A percentile compares a stretch with the other conserved stretches of the same genome.
Conservation (phyloP, 1,140 invertebrate genomes). For the Euura lappo region DNA sequence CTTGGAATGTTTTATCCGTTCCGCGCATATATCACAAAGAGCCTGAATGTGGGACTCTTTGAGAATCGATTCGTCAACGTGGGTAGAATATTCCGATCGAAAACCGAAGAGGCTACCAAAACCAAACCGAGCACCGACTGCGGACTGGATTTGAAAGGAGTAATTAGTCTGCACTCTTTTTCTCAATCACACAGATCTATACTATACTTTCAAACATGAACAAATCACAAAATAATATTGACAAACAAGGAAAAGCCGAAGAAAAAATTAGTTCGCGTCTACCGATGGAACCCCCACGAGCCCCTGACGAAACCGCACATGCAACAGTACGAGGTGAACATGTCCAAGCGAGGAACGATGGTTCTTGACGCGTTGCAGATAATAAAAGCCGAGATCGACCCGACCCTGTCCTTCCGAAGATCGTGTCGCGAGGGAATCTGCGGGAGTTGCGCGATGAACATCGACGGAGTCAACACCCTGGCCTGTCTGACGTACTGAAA, state of each 20-base stretch:
- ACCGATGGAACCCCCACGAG: constrained; percentile 93
- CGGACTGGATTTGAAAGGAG: background rate
- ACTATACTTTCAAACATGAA: no score
- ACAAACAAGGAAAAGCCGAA: constrained; percentile 28
- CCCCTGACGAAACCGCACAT: constrained; percentile 73
- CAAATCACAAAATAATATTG: no score
- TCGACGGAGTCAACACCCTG: constrained; percentile 84
- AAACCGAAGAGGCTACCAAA: background rate
- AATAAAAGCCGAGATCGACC: constrained; percentile 87
- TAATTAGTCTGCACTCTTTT: background rate
- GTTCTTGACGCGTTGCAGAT: constrained; percentile 86
- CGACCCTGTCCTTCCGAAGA: constrained; percentile 80
- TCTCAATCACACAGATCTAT: no score
- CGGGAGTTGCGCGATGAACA: constrained; percentile 90
- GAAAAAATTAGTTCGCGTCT: constrained; percentile 86
- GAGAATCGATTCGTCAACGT: background rate
- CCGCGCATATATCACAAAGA: background rate
- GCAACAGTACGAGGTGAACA: constrained; percentile 78
- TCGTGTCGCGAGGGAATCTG: constrained; percentile 92
- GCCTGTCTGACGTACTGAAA: constrained; percentile 78
- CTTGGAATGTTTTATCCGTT: background rate
- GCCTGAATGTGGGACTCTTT: background rate
- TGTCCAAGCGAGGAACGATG: constrained; percentile 80
- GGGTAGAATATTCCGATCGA: background rate
- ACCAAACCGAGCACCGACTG: background rate